Evolutionary conservation across 2,797 vertebrate species (phyloP), one percentile per base, ranked within the genome.

Genomic region (Caiman crocodilus): DNA sequence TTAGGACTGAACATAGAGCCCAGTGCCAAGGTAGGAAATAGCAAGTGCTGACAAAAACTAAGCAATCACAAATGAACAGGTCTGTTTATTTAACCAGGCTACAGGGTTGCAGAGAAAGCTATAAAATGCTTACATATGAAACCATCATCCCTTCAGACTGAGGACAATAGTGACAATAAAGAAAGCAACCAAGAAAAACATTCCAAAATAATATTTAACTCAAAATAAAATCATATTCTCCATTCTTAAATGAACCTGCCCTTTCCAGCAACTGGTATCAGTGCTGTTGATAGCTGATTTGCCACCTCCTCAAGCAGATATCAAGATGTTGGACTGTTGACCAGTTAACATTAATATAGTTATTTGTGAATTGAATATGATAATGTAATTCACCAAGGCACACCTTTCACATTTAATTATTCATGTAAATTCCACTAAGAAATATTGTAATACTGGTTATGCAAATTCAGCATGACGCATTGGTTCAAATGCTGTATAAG

Each of bases 341-440:
- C 8, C 2, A 5, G 71, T 94, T 77, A 79, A 57, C n/a, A 58
- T 79, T 65, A 89, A 79, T 60, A 74, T 10, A 80, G 76, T 89
- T 94, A 65, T 57, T 93, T 58, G 26, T 88, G 85, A 91, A 35
- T 56, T 32, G 28, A 15, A 16, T 26, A 5, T 0, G 20, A 78
- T 65, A 69, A 75, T 65, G 61, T 69, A 75, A 76, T 90, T 94
- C 95, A 67, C 56, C 5, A 56, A 82, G 67, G 42, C 63, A 28
- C 12, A 35, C 61, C 56, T 90, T 80, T 94, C 79, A 32, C 3
- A 57, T 59, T 84, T 85, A 93, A 90, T 95, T 91, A 94, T 90
- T 96, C 14, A 84, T 94, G 59, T 60, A 84, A 86, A 90, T 79
- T 87, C 8, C 9, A 26, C 14, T 55, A 42, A 84, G 79, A 90